Conservation (phyloP, 2,113 vertebrate species). For the Phoenicopterus ruber region DNA sequence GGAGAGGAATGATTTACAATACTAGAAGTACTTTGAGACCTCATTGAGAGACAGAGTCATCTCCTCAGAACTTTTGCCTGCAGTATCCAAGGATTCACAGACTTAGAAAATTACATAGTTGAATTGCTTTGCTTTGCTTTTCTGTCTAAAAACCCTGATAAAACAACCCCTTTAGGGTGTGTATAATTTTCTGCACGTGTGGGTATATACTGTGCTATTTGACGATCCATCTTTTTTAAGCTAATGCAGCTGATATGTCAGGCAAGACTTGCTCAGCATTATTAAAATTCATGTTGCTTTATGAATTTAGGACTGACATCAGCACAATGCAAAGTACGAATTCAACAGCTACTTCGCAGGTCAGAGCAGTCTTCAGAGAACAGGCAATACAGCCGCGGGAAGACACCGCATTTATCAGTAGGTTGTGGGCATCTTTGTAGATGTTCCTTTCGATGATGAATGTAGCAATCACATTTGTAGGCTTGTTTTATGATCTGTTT, state of each 20-base stretch:
- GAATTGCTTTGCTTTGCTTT: not conserved
- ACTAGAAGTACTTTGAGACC: not conserved
- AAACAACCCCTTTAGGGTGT: not conserved
- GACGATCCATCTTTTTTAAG: constrained; percentile 9
- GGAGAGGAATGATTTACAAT: not conserved
- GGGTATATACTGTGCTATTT: not conserved
- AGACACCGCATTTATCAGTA: not conserved
- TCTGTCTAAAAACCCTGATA: not conserved
- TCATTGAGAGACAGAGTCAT: not conserved
- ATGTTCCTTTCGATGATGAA: rapidly evolving
- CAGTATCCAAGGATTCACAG: not conserved
- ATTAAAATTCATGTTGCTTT: not conserved
- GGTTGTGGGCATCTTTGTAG: not conserved
- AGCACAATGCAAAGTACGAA: not conserved
- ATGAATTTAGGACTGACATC: not conserved
- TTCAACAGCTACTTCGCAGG: not conserved
- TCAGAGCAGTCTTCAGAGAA: not conserved
- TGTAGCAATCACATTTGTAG: not conserved
- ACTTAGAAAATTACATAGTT: not conserved
- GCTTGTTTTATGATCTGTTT: not conserved
- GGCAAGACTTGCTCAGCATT: not conserved
- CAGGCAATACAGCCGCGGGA: not conserved
- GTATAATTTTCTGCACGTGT: not conserved
- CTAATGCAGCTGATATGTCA: not conserved
- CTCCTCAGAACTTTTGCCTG: not conserved